Conservation (phyloP, 2,113 vertebrate species). For the Dryoscopus gambensis region DNA sequence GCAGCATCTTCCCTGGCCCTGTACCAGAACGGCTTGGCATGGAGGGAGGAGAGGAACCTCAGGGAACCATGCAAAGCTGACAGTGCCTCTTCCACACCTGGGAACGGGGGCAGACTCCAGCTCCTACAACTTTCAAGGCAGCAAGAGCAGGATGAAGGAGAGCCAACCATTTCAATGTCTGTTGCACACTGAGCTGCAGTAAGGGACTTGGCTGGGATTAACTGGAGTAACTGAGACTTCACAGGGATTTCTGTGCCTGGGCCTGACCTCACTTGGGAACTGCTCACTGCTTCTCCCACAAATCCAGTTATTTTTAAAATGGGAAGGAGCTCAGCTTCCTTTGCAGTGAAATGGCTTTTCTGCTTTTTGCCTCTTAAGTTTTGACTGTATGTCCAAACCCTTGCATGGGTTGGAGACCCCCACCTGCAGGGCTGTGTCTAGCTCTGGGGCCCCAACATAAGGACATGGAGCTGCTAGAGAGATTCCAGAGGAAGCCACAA, state of each 20-base stretch:
- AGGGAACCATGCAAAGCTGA: fast-evolving
- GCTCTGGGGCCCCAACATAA: not conserved
- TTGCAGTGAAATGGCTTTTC: not conserved
- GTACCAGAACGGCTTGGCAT: not conserved
- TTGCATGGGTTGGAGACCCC: not conserved
- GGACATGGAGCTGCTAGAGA: not conserved
- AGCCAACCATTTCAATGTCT: not conserved
- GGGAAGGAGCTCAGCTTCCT: not conserved
- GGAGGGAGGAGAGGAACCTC: not conserved
- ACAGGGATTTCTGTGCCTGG: not conserved
- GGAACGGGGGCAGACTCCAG: not conserved
- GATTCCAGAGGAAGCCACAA: not conserved
- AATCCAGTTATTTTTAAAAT: not conserved
- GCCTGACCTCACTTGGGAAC: not conserved
- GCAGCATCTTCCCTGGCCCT: not conserved
- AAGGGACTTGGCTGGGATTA: not conserved
- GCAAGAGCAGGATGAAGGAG: not conserved
- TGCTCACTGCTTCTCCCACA: not conserved
- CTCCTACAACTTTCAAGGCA: not conserved
- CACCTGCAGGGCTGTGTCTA: not conserved
- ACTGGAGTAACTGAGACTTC: not conserved
- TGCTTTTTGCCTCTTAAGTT: not conserved
- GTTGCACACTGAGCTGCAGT: not conserved
- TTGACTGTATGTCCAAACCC: not conserved
- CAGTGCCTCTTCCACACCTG: not conserved